Conservation (phyloP, 2,888 invertebrate species). For the Macaria liturata region DNA sequence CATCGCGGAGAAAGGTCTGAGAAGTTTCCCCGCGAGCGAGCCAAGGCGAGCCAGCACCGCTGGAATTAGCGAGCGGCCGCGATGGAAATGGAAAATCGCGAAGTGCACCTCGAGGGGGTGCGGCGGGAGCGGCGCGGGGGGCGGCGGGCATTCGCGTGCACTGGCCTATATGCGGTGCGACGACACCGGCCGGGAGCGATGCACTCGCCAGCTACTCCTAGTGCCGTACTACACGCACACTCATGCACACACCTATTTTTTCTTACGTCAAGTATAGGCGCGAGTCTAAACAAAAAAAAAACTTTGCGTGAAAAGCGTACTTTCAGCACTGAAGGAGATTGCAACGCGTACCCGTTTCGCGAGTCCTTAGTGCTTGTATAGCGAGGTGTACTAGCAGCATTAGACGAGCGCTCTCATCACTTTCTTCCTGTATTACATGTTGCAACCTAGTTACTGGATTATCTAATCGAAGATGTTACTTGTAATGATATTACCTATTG, state of each 20-base stretch:
- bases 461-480: constrained; percentile 20
- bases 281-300: constrained; percentile 57
- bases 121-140: constrained; percentile 37
- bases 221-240: constrained; percentile 76
- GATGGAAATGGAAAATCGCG: constrained; percentile 81
- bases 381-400: constrained; percentile 4
- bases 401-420: constrained; percentile 22
- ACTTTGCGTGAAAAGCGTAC: constrained; percentile 65
- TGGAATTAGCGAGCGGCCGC: constrained; percentile 68
- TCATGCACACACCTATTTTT: constrained; percentile 70
- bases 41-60: constrained; percentile 49
- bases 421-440: constrained; percentile 34
- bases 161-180: constrained; percentile 83
- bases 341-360: constrained; percentile 46
- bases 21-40: constrained; percentile 62
- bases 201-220: constrained; percentile 78
- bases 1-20: constrained; percentile 65
- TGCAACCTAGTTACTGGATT: constrained; percentile 27
- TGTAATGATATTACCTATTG: constrained; percentile 14
- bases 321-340: constrained; percentile 65
- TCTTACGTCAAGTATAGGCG: constrained; percentile 65
- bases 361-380: constrained; percentile 18
- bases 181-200: constrained; percentile 82
- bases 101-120: constrained; percentile 60
- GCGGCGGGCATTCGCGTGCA: constrained; percentile 79